phyloP scores from a whole-genome alignment of 1,140 invertebrate species.

The Cyclargus thomasi region DNA sequence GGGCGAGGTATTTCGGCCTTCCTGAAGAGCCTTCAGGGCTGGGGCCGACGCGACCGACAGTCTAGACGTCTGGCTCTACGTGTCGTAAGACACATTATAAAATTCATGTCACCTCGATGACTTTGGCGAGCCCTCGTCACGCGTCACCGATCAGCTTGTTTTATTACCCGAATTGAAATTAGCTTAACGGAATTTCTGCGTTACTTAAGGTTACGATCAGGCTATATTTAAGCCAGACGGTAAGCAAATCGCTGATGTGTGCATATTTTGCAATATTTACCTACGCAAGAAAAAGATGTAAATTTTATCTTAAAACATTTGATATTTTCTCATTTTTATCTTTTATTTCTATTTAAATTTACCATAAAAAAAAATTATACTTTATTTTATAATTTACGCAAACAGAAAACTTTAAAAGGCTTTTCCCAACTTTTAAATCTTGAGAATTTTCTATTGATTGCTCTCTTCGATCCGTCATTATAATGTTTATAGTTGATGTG shows the following conservation, averaged over 20 bases:
- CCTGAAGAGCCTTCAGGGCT: constrained; percentile 57
- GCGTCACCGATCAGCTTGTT: constrained; percentile 12
- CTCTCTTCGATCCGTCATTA: neutral
- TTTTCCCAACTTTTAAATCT: too few species aligned
- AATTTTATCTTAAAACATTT: too few species aligned
- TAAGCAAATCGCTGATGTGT: too few species aligned
- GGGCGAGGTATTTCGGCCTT: constrained; percentile 44
- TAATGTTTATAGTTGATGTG: neutral
- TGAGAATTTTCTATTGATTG: neutral
- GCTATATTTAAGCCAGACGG: too few species aligned
- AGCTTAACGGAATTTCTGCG: neutral
- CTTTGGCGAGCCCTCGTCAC: constrained; percentile 26
- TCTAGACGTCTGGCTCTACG: constrained; percentile 63
- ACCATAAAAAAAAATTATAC: too few species aligned
- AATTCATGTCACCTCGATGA: constrained; percentile 40
- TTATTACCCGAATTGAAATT: neutral
- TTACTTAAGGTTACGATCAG: too few species aligned
- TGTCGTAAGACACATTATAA: constrained; percentile 42
- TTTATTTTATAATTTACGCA: too few species aligned
- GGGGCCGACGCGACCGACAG: constrained; percentile 47
- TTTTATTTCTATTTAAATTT: too few species aligned
- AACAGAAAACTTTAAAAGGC: too few species aligned
- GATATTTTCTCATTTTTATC: too few species aligned
- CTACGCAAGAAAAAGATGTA: too few species aligned
- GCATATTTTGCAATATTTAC: too few species aligned